Base-by-base conservation (phyloP, 2,113 vertebrate genomes). In the Boleophthalmus pectinirostris region DNA sequence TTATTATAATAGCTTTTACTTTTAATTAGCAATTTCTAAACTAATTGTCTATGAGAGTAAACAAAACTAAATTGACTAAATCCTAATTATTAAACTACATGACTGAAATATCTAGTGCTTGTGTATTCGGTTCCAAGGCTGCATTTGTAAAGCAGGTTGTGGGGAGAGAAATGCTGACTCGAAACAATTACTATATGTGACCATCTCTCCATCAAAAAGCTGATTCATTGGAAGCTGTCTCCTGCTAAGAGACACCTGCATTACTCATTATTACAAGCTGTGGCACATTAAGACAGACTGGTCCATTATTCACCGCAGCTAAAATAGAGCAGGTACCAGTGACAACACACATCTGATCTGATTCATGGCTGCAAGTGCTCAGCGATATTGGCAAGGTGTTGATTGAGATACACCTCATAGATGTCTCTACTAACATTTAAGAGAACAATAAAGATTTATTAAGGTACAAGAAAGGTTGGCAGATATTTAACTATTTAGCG, bases 371-470 rank as follows among this genome's bases (percentile, higher is more conserved):
- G 43, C 56, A 70, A 29, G 16, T 21, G 54, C 76, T 82, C 77
- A 77, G 71, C 72, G 58, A 57, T 83, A 85, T 66, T 77, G 83
- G 78, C 75, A 51, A 58, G 65, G 38, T 76, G 49, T 25, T 71
- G 61, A 66, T 72, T 80, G 73, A 70, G 74, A 81, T 73, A 83
- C 43, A 78, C 15, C 83, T 78, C 72, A 82, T 58, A 70, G 72
- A 67, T 75, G 33, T 24, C 67, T 73, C 65, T 60, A 60, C 6
- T 33, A 8, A 29, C 23, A 29, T 61, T 29, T 33, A 10, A 61
- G 24, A 18, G 58, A 61, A 25, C 12, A 15, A 61, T 33, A 15
- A 25, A 58, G 23, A 25, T 58, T 23, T 25, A 58, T 25, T 23
- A 25, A 43, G 38, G 38, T 43, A 43, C 38, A 43, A 43, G 38